Conservation (phyloP, 1,140 invertebrate species). For the Ostrea denselamellosa region DNA sequence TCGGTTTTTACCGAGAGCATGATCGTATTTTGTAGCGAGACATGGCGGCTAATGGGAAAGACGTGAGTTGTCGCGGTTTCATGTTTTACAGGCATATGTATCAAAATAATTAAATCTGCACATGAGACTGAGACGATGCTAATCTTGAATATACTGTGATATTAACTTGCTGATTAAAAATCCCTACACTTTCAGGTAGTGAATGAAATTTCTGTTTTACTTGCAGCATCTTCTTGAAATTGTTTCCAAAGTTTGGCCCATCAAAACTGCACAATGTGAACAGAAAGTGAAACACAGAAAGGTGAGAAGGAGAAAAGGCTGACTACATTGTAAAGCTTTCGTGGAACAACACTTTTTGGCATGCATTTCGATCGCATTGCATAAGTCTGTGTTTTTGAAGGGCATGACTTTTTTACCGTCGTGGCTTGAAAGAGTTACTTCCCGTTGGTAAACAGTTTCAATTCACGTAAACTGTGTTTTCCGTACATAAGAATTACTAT, state of each 20-base stretch:
- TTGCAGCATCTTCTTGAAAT: slow-evolving; percentile 57
- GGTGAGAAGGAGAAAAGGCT: slow-evolving; percentile 54
- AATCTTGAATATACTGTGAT: not conserved
- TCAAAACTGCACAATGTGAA: slow-evolving; percentile 70
- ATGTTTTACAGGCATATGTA: slow-evolving; percentile 25
- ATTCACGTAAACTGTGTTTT: not conserved
- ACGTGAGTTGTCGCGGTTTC: slow-evolving; percentile 33
- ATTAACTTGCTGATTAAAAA: not conserved
- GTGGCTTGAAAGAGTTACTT: slow-evolving; percentile 31
- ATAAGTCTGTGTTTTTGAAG: not conserved
- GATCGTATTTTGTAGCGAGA: slow-evolving; percentile 44
- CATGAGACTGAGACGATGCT: not conserved
- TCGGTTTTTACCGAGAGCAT: not conserved
- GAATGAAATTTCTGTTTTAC: slow-evolving; percentile 1
- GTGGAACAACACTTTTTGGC: not conserved
- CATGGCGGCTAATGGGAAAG: slow-evolving; percentile 59
- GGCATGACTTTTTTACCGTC: slow-evolving; percentile 35
- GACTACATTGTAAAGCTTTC: not conserved
- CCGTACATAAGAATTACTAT: not conserved
- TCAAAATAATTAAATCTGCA: not conserved
- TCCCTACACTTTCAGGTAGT: not conserved
- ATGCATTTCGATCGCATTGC: not conserved
- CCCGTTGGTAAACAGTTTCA: slow-evolving; percentile 4
- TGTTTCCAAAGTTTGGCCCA: slow-evolving; percentile 73
- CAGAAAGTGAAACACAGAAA: slow-evolving; percentile 64